A percentile compares a stretch with the other conserved stretches of the same genome.
phyloP scores from a whole-genome alignment of 2,797 vertebrate genomes.

The Cygnus olor region DNA sequence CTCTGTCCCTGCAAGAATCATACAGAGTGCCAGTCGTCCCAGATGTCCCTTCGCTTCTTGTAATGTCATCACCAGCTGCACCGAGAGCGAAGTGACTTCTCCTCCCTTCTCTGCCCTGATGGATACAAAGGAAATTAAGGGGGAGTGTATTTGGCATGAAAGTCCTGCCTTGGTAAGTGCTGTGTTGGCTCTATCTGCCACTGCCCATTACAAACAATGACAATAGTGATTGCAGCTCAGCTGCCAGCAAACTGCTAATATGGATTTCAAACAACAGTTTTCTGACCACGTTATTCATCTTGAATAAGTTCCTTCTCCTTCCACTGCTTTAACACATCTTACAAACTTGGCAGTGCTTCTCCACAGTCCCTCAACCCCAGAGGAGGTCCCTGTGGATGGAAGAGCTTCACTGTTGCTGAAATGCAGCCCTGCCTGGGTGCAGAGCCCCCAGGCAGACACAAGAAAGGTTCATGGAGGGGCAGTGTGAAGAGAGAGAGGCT shows the following conservation, averaged over 20 bases:
- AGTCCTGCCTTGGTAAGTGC: not conserved
- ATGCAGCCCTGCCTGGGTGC: not conserved
- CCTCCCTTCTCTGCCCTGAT: not conserved
- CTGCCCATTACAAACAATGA: fast-evolving
- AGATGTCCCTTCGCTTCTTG: not conserved
- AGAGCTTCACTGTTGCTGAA: not conserved
- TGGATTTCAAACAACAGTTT: fast-evolving
- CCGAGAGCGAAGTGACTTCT: not conserved
- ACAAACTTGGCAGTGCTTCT: fast-evolving
- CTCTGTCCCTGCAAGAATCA: not conserved
- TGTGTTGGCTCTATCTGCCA: not conserved
- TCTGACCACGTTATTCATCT: fast-evolving
- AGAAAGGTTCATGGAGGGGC: not conserved
- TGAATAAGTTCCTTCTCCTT: not conserved
- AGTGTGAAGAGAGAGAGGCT: not conserved
- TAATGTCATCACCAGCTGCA: not conserved
- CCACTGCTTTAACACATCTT: not conserved
- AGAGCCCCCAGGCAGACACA: not conserved
- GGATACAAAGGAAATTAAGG: not conserved
- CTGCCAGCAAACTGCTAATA: not conserved
- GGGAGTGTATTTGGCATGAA: not conserved
- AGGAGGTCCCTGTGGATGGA: not conserved
- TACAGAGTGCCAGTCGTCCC: not conserved
- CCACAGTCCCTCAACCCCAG: fast-evolving
- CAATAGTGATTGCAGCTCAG: not conserved